Evolutionary conservation across 1,140 invertebrate species (phyloP), one percentile per base, ranked within the genome.

Genomic region (Drosophila malerkotliana): DNA sequence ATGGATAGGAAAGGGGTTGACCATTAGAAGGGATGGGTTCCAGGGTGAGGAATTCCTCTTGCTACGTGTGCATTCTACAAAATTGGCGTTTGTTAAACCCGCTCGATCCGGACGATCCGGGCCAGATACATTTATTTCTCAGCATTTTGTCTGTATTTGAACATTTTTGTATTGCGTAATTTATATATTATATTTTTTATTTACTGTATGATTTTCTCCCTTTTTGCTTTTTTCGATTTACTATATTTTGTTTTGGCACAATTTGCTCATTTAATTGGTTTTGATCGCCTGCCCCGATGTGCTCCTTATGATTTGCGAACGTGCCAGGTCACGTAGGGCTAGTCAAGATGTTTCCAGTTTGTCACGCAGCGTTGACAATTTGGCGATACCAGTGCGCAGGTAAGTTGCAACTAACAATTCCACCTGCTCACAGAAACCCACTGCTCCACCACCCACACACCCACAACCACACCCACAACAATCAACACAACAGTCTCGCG

Each of bases 291-390:
- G 67, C 90, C 81, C 85, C 92, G 64, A 68, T 81, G 91, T 91
- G 74, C 85, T 88, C 82, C 90, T 89, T 63, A 78, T 85, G 87
- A 88, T 90, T 87, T 74, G 45, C 52, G 81, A 88, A 91, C 76
- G 84, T 72, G 73, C 85, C 93, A 95, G 94, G 95, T 96, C 95
- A 93, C 95, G 96, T 90, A 95, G 96, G 85, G 95, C 96, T 91
- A 96, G 95, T 83, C 95, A 96, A 93, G 95, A 96, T 93, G 93
- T 93, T 67, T 92, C 92, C 73, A 91, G 91, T 93, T 93, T 95
- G 78, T 94, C 94, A 77, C 92, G 94, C 88, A 94, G 93, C 90
- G 94, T 94, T 75, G 94, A 95, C 79, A 92, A 91, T 76, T 79
- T 91, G 73, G 72, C 91, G 69, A 87, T 92, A 41, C 91, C 91